Evolutionary conservation across 2,797 vertebrate genomes (phyloP), one percentile per base, ranked within the genome.

Genomic region (Sebastes oblongus): DNA sequence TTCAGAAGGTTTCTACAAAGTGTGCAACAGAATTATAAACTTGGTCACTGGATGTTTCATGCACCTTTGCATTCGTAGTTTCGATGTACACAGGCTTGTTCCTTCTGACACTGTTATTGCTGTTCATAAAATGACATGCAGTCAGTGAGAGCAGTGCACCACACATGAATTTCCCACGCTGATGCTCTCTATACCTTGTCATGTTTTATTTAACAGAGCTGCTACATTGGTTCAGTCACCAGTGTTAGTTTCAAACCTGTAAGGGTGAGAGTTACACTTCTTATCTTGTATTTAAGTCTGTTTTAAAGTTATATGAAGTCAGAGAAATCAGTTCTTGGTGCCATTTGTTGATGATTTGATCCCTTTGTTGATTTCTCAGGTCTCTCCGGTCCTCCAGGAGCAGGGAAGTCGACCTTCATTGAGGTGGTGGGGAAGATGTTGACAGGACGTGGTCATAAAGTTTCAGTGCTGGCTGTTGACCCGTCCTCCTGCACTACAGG

Each of bases 381-480:
- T 32, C 92, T 99, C 78, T 99, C 98, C 5, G 98, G 98, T 42
- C 98, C 98, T 61, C 98, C 98, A 3, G 98, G 98, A 88, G 98
- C 98, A 82, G 98, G 98, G 59, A 99, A 99, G 92, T 99, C 98
- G 0, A 97, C 98, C 30, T 99, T 99, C 91, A 99, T 99, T 70
- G 98, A 99, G 91, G 97, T 96, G 76, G 96, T 99, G 93, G 98
- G 98, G 42, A 99, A 99, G 84, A 98, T 98, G 98, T 93, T 99
- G 85, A 99, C 98, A 0, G 96, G 93, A 83, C 94, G 94, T 78
- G 97, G 97, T 54, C 96, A 98, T 88, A 98, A 95, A 92, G 95
- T 99, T 25, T 97, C 98, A 1, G 98, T 99, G 58, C 89, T 99
- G 81, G 98, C 98, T 64, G 98, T 99, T 22, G 98, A 99, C 77